Evolutionary conservation across 2,888 invertebrate species (phyloP), one percentile per base, ranked within the genome.

Genomic region (Ariolimax columbianus): DNA sequence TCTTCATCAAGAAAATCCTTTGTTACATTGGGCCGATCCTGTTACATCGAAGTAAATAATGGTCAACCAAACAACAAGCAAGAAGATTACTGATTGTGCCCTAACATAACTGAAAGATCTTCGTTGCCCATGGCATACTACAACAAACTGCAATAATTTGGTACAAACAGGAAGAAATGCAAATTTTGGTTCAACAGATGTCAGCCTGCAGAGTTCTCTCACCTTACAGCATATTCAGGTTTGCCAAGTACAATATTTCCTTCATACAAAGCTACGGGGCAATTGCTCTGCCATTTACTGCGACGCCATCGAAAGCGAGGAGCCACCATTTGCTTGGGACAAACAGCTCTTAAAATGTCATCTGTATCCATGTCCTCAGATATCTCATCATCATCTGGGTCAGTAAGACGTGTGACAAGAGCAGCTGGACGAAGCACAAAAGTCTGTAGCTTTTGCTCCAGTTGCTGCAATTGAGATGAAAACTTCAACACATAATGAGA

Each of bases 161-260:
- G n/a, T n/a, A n/a, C n/a, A n/a, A n/a, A n/a, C n/a, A n/a, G n/a
- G n/a, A n/a, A n/a, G n/a, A n/a, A n/a, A n/a, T n/a, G n/a, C n/a
- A n/a, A n/a, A n/a, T n/a, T n/a, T n/a, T n/a, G n/a, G n/a, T n/a
- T n/a, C n/a, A n/a, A n/a, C n/a, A n/a, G n/a, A n/a, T n/a, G n/a
- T n/a, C n/a, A n/a, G n/a, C n/a, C n/a, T n/a, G n/a, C n/a, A 55
- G 17, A 14, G 55, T 55, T 3, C 1, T 43, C 83, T 81, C 84
- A 94, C 94, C 93, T 92, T 72, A 93, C 93, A 86, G 93, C 92
- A 90, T 91, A 91, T 86, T 94, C 94, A 43, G 94, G 91, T 88
- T 93, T 93, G 43, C 94, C 94, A 4, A 89, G 90, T 7, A 90
- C 84, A 17, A 93, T 88, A 79, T 92, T 92, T 36, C 94, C 94